Evolutionary conservation across 2,888 invertebrate species (phyloP).

Genomic region (Allophyes oxyacanthae): DNA sequence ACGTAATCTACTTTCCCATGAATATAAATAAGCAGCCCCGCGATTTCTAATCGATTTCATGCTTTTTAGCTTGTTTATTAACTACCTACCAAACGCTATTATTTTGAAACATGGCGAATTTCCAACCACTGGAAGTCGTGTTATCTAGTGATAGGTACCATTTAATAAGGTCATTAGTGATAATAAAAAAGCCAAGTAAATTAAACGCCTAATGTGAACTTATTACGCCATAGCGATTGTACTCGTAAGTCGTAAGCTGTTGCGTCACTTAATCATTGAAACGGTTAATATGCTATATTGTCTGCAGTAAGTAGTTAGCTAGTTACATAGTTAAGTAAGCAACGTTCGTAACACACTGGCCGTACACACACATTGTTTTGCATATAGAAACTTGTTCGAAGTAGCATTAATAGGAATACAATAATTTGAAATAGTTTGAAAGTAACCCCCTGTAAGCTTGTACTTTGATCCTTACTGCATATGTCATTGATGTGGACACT

Average conservation of each 20-base stretch:
- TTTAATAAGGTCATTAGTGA: slow-evolving; percentile 22
- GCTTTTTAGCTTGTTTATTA: slow-evolving; percentile 46
- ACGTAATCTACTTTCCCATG: slow-evolving; percentile 60
- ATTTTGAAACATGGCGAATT: slow-evolving; percentile 12
- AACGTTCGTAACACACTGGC: slow-evolving; percentile 34
- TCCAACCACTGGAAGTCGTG: slow-evolving; percentile 5
- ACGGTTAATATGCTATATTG: slow-evolving; percentile 45
- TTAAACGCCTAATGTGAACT: slow-evolving; percentile 38
- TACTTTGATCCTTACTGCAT: no score
- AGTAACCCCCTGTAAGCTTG: no score
- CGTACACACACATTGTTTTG: slow-evolving; percentile 49
- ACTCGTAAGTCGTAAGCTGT: slow-evolving; percentile 24
- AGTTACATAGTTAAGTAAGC: slow-evolving; percentile 35
- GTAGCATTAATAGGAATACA: slow-evolving; percentile 47
- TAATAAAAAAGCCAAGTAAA: slow-evolving; percentile 27
- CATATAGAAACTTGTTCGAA: slow-evolving; percentile 42
- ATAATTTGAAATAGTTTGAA: slow-evolving; percentile 1
- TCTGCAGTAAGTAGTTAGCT: slow-evolving; percentile 30
- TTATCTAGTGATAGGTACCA: slow-evolving; percentile 8
- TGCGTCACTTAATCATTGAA: slow-evolving; percentile 49
- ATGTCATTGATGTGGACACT: no score
- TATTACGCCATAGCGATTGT: slow-evolving; percentile 40
- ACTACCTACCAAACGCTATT: slow-evolving; percentile 13
- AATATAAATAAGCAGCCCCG: slow-evolving; percentile 41
- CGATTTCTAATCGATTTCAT: slow-evolving; percentile 66